Evolutionary conservation across 1,140 invertebrate genomes (phyloP), one percentile per base, ranked within the genome.

Genomic region (Plodia interpunctella): DNA sequence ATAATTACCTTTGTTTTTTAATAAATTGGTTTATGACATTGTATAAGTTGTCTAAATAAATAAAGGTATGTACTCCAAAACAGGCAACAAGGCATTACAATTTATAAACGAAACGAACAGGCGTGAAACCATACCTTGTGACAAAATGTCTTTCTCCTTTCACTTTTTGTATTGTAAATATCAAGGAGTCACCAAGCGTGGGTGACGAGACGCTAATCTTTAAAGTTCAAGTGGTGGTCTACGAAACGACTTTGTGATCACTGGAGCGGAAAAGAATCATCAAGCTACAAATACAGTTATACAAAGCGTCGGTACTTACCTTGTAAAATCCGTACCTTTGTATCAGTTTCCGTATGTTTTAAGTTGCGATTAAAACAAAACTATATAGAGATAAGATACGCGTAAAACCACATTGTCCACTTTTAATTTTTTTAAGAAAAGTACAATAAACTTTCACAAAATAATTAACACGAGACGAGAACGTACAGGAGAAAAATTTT

Each of bases 91-190:
- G n/a, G n/a, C n/a, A n/a, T n/a, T n/a, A n/a, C n/a, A n/a, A n/a
- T n/a, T n/a, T n/a, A n/a, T n/a, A n/a, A n/a, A n/a, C n/a, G 3
- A 38, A 51, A 55, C 49, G 21, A 58, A 20, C 28, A 20, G n/a
- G n/a, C n/a, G n/a, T n/a, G n/a, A n/a, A n/a, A n/a, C 50, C 44
- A 30, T 25, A 57, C 20, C 35, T 56, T 51, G 58, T 65, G 55
- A 71, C 54, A 52, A 60, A 21, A 18, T 28, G 54, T 55, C 56
- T 55, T 54, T 55, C 38, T 10, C 68, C 68, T 75, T 77, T 71
- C 69, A 73, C 69, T 75, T 73, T 71, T 71, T 55, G 52, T 52
- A 57, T 54, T 56, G 54, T 15, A 58, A 35, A 54, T 38, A 59
- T 55, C 13, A 20, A 56, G 21, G n/a, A 32, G 11, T 6, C 32